Base-by-base conservation (phyloP, 2,113 vertebrate genomes). In the Romanogobio albipinnatus region DNA sequence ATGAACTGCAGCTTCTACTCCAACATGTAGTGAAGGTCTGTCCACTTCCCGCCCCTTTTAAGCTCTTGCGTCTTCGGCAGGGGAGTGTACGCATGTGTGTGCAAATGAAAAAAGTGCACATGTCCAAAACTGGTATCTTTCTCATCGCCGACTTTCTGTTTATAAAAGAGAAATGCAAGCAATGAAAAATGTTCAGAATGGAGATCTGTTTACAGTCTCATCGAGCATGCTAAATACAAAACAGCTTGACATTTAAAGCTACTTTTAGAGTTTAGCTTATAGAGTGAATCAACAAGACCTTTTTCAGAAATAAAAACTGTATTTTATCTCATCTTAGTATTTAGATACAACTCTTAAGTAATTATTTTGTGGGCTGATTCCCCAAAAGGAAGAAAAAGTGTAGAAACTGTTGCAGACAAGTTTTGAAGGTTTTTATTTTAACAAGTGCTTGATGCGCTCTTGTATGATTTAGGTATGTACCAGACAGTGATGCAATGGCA, bases 1-100 rank as follows among this genome's bases (percentile, higher is more conserved):
- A 1, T 70, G 66, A 87, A 86, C 82, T 85, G 17, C 36, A 24
- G 51, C 33, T 39, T 62, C 45, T 59, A 62, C 43, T 61, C 76
- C 11, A 39, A 59, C 29, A 73, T 47, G 15, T 1, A 58, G 24
- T 15, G 51, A 49, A 49, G 83, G 78, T 22, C 64, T 82, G 75
- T 78, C 14, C 33, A 53, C 15, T 59, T 77, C 74, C 36, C 3
- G 26, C 68, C 22, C 29, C 49, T 43, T 74, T 53, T 33, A 39
- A 81, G 61, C 33, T n/a, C 24, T 71, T 33, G 19, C 53, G 11
- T 68, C n/a, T 71, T 22, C 8, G 9, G 29, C 39, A 51, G 66
- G 29, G 61, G 51, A 11, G 51, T 47, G 43, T 62, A 33, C 5
- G 58, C 39, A 19, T 45, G 61, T 9, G 26, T 43, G 13, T 71